A percentile compares a stretch with the other conserved stretches of the same genome.
Conservation (phyloP, 2,888 invertebrate genomes). For the Cylloceria caligata region DNA sequence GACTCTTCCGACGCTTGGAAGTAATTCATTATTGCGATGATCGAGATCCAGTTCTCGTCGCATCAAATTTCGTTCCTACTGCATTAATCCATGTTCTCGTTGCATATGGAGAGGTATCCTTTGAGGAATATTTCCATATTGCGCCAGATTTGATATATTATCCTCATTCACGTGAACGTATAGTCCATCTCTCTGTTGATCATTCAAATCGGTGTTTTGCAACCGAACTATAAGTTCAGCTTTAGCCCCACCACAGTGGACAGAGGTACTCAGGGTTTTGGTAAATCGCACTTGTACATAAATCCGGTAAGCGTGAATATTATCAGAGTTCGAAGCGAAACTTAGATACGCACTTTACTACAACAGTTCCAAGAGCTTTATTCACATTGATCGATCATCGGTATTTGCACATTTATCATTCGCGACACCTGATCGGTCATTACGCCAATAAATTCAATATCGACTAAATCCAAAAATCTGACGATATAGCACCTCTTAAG, state of each 20-base stretch:
- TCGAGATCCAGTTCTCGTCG: background rate
- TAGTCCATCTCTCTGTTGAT: background rate
- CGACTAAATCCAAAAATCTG: background rate
- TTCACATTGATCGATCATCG: constrained; percentile 1
- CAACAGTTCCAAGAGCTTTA: background rate
- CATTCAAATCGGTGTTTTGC: background rate
- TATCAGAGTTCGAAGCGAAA: background rate
- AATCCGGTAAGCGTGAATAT: constrained; percentile 5
- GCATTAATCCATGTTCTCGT: background rate
- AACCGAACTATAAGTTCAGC: constrained; percentile 30
- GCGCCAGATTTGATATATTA: background rate
- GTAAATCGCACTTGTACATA: constrained; percentile 22
- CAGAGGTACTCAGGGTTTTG: background rate
- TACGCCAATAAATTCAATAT: constrained; percentile 7
- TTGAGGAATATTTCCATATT: background rate
- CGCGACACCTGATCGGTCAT: background rate
- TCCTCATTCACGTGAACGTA: background rate
- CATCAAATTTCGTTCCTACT: background rate
- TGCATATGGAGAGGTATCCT: background rate
- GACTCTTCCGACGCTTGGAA: background rate
- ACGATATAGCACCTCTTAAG: too few species aligned
- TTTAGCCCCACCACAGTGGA: constrained; percentile 10
- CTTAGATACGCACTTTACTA: background rate
- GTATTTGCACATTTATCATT: background rate
- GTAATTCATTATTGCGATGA: constrained; percentile 6